Conservation (phyloP, 2,888 invertebrate genomes). For the Andrena haemorrhoa region DNA sequence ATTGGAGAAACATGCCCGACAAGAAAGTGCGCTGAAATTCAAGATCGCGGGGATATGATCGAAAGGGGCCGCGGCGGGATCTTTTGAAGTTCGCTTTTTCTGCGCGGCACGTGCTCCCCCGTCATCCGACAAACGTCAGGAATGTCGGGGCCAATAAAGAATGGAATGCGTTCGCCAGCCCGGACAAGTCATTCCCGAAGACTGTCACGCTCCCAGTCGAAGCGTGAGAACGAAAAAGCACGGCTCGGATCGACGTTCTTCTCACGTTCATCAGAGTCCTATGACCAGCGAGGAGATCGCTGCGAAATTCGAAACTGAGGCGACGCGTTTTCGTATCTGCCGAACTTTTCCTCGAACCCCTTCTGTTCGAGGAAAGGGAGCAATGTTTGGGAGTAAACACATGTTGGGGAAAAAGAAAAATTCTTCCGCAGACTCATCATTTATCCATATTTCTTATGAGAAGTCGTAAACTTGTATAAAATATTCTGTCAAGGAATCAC, state of each 20-base stretch:
- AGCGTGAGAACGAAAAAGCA: conserved; percentile 63
- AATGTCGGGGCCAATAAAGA: conserved; percentile 53
- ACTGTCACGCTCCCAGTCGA: conserved; percentile 50
- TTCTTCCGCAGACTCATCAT: too few relatives aligned
- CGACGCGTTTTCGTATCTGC: background rate
- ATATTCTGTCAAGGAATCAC: background rate
- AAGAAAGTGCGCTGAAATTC: conserved; percentile 60
- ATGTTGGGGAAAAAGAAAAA: too few relatives aligned
- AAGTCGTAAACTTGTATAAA: background rate
- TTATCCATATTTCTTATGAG: background rate
- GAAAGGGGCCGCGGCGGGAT: conserved; percentile 21
- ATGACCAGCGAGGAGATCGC: conserved; percentile 65
- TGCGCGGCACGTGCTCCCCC: conserved; percentile 51
- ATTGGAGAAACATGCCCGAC: conserved; percentile 50
- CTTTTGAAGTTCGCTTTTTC: conserved; percentile 43
- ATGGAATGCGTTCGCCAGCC: conserved; percentile 29
- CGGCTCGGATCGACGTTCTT: conserved; percentile 60
- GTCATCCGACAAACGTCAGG: conserved; percentile 56
- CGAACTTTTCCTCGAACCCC: background rate
- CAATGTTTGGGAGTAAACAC: background rate
- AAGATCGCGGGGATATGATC: conserved; percentile 40
- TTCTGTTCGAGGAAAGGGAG: background rate
- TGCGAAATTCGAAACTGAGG: conserved; percentile 53
- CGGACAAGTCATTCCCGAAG: conserved; percentile 58
- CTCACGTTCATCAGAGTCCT: conserved; percentile 73